These are phyloP conservation scores for Cyclophora albipunctata DNA, from an alignment of 2,888 invertebrate genomes.

Conservation along the genomic window DNA sequence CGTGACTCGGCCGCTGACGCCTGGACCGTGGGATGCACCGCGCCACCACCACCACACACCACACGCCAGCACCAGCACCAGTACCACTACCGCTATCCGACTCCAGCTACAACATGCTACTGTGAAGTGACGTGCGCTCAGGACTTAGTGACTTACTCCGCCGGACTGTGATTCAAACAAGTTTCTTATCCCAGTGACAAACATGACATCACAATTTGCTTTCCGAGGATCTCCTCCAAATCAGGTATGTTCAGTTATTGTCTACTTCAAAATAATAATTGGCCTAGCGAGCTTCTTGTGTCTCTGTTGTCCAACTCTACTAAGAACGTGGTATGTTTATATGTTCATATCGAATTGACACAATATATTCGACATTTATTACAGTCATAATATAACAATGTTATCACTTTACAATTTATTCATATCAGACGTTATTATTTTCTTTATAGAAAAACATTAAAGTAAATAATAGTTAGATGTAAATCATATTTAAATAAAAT, in stretches of 20 bases:
- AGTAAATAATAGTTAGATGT: too few species aligned
- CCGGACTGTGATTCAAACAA: slow-evolving; percentile 41
- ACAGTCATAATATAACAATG: not conserved
- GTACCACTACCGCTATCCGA: slow-evolving; percentile 24
- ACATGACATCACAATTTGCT: slow-evolving; percentile 71
- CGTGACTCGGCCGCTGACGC: slow-evolving; percentile 34
- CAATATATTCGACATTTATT: too few species aligned
- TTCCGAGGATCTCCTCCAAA: slow-evolving; percentile 73
- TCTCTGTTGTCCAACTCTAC: slow-evolving; percentile 3
- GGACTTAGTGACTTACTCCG: slow-evolving; percentile 46
- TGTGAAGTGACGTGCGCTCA: slow-evolving; percentile 61
- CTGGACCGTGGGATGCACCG: slow-evolving; percentile 30
- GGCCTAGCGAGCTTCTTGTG: slow-evolving; percentile 35
- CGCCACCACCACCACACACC: slow-evolving; percentile 21
- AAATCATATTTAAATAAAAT: too few species aligned
- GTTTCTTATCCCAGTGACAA: slow-evolving; percentile 43
- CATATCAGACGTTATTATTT: slow-evolving; percentile 1
- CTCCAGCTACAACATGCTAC: slow-evolving; percentile 50
- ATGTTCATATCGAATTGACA: not conserved
- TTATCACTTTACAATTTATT: slow-evolving; percentile 4
- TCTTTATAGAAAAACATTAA: too few species aligned
- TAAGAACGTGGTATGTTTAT: slow-evolving; percentile 14
- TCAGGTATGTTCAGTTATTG: slow-evolving; percentile 48
- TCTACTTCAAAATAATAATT: slow-evolving; percentile 12
- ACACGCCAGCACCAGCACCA: slow-evolving; percentile 30